phyloP scores from a whole-genome alignment of 2,113 vertebrate genomes.

The Osmerus eperlanus region DNA sequence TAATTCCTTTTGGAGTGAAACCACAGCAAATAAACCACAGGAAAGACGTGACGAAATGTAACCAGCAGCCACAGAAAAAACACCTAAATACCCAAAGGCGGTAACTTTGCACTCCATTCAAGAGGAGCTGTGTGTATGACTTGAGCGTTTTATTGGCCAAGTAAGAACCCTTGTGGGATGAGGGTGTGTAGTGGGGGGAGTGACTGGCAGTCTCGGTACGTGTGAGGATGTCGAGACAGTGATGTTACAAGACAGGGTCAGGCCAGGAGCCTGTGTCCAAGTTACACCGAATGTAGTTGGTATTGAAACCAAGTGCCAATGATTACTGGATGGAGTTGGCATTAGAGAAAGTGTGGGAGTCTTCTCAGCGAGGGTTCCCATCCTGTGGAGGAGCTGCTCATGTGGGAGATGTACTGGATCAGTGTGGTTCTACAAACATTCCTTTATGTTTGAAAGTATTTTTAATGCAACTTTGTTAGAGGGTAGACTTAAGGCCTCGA shows the following conservation, averaged over 20 bases:
- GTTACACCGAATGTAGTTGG: slow-evolving; percentile 17
- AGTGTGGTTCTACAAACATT: no score
- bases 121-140: slow-evolving; percentile 35
- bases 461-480: no score
- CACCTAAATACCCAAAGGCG: slow-evolving; percentile 54
- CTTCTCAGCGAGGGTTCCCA: background rate
- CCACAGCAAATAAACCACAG: slow-evolving; percentile 63
- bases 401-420: no score
- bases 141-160: slow-evolving; percentile 57
- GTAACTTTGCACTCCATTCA: slow-evolving; percentile 56
- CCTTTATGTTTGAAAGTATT: no score
- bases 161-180: slow-evolving; percentile 47
- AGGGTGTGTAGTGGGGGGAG: slow-evolving; percentile 37
- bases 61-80: slow-evolving; percentile 49
- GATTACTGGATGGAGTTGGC: slow-evolving; percentile 34
- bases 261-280: slow-evolving; percentile 21
- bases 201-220: slow-evolving; percentile 52
- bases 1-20: slow-evolving; percentile 37
- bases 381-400: no score
- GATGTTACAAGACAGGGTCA: slow-evolving; percentile 48
- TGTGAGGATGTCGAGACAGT: slow-evolving; percentile 45
- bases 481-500: no score
- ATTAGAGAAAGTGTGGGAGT: slow-evolving; percentile 24
- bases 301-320: slow-evolving; percentile 30
- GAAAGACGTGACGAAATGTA: slow-evolving; percentile 61